Conservation (phyloP, 1,140 invertebrate species). For the Lordiphosa clarofinis region DNA sequence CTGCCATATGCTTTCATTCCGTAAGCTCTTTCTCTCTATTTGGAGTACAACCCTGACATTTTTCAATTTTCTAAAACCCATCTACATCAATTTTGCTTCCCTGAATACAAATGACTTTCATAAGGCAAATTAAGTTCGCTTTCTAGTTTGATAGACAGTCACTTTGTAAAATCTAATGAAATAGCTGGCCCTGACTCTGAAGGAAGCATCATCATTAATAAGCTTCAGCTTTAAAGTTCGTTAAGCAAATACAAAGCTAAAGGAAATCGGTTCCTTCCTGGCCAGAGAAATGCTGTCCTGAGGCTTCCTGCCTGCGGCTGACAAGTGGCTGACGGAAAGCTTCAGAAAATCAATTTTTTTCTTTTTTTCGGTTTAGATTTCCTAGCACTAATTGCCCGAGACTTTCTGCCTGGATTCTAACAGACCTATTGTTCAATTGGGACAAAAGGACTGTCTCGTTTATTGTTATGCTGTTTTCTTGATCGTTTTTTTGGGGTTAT, state of each 20-base stretch:
- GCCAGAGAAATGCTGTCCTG: constrained; percentile 25
- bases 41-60: too few species aligned
- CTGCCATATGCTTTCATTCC: too few species aligned
- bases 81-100: neutral
- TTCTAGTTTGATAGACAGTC: too few species aligned
- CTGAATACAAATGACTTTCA: too few species aligned
- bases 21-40: too few species aligned
- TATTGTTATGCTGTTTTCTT: constrained; percentile 9
- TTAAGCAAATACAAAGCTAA: constrained; percentile 45
- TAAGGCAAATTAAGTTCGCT: too few species aligned
- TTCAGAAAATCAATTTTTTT: neutral
- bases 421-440: neutral
- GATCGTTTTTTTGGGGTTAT: neutral
- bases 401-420: constrained; percentile 10
- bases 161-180: too few species aligned
- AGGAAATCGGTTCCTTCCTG: neutral
- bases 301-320: constrained; percentile 43
- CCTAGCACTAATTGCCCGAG: constrained; percentile 39
- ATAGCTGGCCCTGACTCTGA: neutral
- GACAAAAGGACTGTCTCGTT: constrained; percentile 20
- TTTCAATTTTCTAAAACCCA: too few species aligned
- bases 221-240: constrained; percentile 41
- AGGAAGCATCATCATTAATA: constrained; percentile 38
- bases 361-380: constrained; percentile 38
- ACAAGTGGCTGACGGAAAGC: constrained; percentile 27